These are phyloP conservation scores for Nomada hirtipes DNA, from an alignment of 2,888 invertebrate genomes.

Conservation along the genomic window DNA sequence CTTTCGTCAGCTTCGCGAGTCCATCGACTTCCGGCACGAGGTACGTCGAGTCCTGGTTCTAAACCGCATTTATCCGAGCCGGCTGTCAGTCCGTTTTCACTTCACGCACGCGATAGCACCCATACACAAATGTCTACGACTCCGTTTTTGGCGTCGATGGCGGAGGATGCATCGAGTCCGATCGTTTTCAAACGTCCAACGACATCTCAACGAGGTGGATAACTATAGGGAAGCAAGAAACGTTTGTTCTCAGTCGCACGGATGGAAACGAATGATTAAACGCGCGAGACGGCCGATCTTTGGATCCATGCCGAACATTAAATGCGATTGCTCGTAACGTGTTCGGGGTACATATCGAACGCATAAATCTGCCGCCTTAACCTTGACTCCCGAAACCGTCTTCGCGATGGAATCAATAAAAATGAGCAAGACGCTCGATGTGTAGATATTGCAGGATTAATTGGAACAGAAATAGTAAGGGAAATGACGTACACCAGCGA, in stretches of 20 bases:
- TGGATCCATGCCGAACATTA: slow-evolving; percentile 68
- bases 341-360: slow-evolving; percentile 54
- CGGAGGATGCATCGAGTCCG: slow-evolving; percentile 6
- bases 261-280: slow-evolving; percentile 28
- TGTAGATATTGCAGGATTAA: no score
- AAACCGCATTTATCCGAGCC: slow-evolving; percentile 73
- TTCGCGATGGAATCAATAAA: not conserved
- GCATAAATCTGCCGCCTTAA: slow-evolving; percentile 69
- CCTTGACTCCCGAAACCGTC: slow-evolving; percentile 54
- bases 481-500: no score
- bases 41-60: slow-evolving; percentile 69
- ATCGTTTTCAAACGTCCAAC: not conserved
- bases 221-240: not conserved
- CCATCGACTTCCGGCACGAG: slow-evolving; percentile 73
- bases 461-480: no score
- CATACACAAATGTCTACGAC: not conserved
- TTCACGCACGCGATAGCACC: slow-evolving; percentile 12
- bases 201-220: not conserved
- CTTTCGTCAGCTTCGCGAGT: slow-evolving; percentile 79
- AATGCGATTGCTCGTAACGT: slow-evolving; percentile 55
- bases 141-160: not conserved
- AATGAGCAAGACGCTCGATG: not conserved
- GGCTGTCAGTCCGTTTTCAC: slow-evolving; percentile 40
- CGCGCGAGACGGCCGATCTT: slow-evolving; percentile 50
- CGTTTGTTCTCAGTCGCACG: not conserved